Evolutionary conservation across 1,140 invertebrate species (phyloP).

Genomic region (Sogatella furcifera): DNA sequence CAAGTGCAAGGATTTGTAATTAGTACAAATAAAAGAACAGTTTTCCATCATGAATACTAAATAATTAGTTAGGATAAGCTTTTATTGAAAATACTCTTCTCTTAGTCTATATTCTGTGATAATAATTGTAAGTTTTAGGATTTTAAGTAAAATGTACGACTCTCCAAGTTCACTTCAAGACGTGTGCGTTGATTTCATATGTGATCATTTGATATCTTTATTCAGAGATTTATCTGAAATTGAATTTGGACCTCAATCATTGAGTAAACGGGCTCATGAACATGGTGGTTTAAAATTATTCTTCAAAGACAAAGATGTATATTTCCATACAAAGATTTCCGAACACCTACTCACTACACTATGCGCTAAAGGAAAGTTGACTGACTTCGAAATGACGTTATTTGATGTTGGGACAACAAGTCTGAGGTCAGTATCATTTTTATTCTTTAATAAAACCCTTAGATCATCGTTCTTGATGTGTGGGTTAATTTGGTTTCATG

Average conservation of each 20-base stretch:
- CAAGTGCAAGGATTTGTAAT: too few species aligned
- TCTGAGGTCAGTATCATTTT: slow-evolving; percentile 33
- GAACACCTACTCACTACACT: slow-evolving; percentile 52
- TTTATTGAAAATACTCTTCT: neutral
- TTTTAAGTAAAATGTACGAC: slow-evolving; percentile 43
- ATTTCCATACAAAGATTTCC: slow-evolving; percentile 54
- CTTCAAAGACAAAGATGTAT: slow-evolving; percentile 52
- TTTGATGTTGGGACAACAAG: slow-evolving; percentile 54
- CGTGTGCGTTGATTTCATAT: slow-evolving; percentile 56
- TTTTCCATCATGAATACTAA: too few species aligned
- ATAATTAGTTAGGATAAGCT: too few species aligned
- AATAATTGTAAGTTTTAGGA: neutral
- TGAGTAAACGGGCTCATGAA: neutral
- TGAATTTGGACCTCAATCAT: neutral
- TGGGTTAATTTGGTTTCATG: too few species aligned
- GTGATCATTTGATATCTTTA: slow-evolving; percentile 51
- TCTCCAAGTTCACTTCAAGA: slow-evolving; percentile 51
- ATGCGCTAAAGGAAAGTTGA: slow-evolving; percentile 49
- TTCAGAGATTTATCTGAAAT: slow-evolving; percentile 29
- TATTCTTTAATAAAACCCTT: too few species aligned
- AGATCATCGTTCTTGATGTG: too few species aligned
- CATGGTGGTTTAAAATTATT: slow-evolving; percentile 12
- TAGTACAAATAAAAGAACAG: too few species aligned
- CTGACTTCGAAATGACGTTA: slow-evolving; percentile 50
- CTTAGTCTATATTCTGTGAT: neutral